phyloP scores from a whole-genome alignment of 2,888 invertebrate genomes.

The Eledona agricola region DNA sequence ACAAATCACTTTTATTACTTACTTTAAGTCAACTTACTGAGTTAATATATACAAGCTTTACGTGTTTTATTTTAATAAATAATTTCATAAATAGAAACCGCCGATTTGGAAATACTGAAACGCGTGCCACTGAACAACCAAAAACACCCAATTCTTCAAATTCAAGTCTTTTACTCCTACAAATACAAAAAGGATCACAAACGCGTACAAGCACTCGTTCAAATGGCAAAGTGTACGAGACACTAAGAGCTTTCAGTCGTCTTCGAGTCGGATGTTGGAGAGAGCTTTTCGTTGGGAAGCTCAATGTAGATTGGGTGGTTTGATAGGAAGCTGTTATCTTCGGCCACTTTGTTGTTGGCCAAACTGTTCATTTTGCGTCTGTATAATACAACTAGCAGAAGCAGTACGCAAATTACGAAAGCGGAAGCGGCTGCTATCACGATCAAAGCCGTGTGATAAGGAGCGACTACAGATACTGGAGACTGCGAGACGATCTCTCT shows the following conservation, averaged over 20 bases:
- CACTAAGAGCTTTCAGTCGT: conserved; percentile 18
- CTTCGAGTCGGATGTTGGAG: conserved; percentile 37
- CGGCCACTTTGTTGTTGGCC: conserved; percentile 64
- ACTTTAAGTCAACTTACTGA: conserved; percentile 1
- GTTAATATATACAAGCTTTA: background rate
- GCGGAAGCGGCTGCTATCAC: conserved; percentile 82
- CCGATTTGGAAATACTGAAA: too few species aligned
- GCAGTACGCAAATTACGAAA: conserved; percentile 79
- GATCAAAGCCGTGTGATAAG: conserved; percentile 80
- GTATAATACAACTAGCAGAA: conserved; percentile 79
- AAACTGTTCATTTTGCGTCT: conserved; percentile 68
- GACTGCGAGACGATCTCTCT: conserved; percentile 75
- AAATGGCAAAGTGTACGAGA: conserved; percentile 31
- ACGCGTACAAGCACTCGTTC: conserved; percentile 11
- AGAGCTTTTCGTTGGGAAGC: conserved; percentile 69
- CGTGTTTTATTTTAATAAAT: too few species aligned
- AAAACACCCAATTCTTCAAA: conserved; percentile 10
- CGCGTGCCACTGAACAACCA: conserved; percentile 24
- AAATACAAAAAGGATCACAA: conserved; percentile 26
- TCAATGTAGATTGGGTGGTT: conserved; percentile 75
- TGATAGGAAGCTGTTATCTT: conserved; percentile 67
- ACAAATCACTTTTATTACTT: conserved; percentile 3
- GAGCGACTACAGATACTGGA: conserved; percentile 72
- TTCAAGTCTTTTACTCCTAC: conserved; percentile 23
- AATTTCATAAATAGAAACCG: too few species aligned